Evolutionary conservation across 2,888 invertebrate genomes (phyloP), one percentile per base, ranked within the genome.

Genomic region (Odontomyia ornata): DNA sequence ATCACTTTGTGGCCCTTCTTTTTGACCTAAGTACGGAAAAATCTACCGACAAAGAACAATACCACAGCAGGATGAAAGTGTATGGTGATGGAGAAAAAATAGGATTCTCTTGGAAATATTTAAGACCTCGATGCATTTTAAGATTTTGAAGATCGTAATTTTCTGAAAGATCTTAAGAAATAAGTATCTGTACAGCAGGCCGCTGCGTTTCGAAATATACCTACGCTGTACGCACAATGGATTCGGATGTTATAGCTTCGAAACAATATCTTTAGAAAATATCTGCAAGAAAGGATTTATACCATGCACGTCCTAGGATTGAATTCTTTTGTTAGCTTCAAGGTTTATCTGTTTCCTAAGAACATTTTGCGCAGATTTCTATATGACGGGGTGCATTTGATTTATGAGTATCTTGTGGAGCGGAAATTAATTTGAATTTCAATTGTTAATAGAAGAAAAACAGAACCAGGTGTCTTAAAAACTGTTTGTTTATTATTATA

Each of bases 41-140:
- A 73, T 23, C 21, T 56, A 23, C 73, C 73, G 73, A 73, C 73
- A 73, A 73, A 73, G 73, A 73, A 73, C 60, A 73, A 73, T 60
- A 57, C 23, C 73, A 21, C 73, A 73, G 60, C 43, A 60, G 28
- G 73, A 57, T 60, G 60, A 57, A 72, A 30, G 56, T 21, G 7
- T 13, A 36, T n/a, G n/a, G n/a, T n/a, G n/a, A 67, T 18, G 62
- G 28, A 7, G 36, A 13, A 47, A 60, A 13, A 46, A 69, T 47
- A 47, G 43, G 46, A 25, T 46, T 57, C 43, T 3, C 43, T n/a
- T 57, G 11, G 47, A 69, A 73, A 73, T 11, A 73, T 73, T 73
- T 73, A 13, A 60, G 57, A 21, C 57, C 60, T 60, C 25, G 47
- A 69, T 47, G 25, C 65, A 65, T 28, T 30, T 60, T 60, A 60